A percentile compares a stretch with the other conserved stretches of the same genome.
These are phyloP conservation scores for Pterocles gutturalis DNA, from an alignment of 2,113 vertebrate genomes.

Conservation along the genomic window DNA sequence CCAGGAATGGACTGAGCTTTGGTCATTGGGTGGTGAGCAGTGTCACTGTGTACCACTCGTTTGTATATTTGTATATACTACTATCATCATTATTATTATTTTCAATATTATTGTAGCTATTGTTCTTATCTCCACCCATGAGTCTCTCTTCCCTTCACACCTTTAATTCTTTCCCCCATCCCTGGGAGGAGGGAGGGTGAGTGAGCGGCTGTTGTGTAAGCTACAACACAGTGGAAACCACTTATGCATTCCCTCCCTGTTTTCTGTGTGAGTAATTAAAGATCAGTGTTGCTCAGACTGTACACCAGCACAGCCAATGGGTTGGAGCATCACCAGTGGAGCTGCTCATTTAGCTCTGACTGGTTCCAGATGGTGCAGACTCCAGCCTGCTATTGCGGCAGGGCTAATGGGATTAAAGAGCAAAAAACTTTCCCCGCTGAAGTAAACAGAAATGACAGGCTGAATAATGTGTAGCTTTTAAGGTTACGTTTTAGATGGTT, in stretches of 20 bases:
- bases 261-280: background rate
- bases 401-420: background rate
- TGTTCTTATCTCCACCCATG: too few species aligned
- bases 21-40: too few species aligned
- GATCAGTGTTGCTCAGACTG: background rate
- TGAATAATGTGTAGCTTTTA: background rate
- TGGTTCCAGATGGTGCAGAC: background rate
- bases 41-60: too few species aligned
- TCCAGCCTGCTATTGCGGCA: background rate
- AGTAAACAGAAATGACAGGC: background rate
- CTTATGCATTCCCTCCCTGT: background rate
- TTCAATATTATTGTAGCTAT: too few species aligned
- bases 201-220: too few species aligned
- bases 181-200: too few species aligned
- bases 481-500: background rate
- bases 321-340: background rate
- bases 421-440: background rate
- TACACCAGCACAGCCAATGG: background rate
- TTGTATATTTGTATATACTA: too few species aligned
- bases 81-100: too few species aligned
- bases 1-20: too few species aligned
- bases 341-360: background rate
- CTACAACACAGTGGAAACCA: background rate
- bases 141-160: too few species aligned
- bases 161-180: too few species aligned